A percentile compares a stretch with the other conserved stretches of the same genome.
phyloP scores from a whole-genome alignment of 2,797 vertebrate genomes.

The Anas bernieri region DNA sequence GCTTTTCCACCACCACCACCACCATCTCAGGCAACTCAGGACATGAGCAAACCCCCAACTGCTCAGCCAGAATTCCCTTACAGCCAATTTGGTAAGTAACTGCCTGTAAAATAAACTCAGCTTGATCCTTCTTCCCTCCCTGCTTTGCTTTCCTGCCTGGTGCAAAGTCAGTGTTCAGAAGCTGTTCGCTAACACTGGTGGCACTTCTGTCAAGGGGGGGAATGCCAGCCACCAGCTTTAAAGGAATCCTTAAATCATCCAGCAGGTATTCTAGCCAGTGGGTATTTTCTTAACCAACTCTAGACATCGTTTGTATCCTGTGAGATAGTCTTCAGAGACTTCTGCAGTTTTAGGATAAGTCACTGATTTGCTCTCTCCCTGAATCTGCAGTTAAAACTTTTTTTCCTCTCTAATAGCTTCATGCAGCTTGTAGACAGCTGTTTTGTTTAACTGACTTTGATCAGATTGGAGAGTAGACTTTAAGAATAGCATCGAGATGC shows the following conservation, averaged over 20 bases:
- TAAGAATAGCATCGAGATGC: neutral
- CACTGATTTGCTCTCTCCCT: neutral
- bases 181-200: neutral
- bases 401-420: neutral
- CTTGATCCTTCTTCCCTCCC: neutral
- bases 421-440: neutral
- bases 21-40: slow-evolving; percentile 95
- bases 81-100: slow-evolving; percentile 96
- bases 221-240: neutral
- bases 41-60: slow-evolving; percentile 95
- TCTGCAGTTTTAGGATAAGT: neutral
- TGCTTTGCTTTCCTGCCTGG: neutral
- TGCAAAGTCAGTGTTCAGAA: neutral
- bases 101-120: neutral
- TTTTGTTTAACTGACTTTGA: neutral
- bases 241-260: neutral
- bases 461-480: neutral
- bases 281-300: neutral
- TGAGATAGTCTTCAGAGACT: neutral
- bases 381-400: neutral
- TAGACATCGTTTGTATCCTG: neutral
- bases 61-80: slow-evolving; percentile 97
- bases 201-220: neutral
- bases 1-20: slow-evolving; percentile 94
- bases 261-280: neutral